phyloP scores from a whole-genome alignment of 1,140 invertebrate species.

The Trichonephila inaurata region DNA sequence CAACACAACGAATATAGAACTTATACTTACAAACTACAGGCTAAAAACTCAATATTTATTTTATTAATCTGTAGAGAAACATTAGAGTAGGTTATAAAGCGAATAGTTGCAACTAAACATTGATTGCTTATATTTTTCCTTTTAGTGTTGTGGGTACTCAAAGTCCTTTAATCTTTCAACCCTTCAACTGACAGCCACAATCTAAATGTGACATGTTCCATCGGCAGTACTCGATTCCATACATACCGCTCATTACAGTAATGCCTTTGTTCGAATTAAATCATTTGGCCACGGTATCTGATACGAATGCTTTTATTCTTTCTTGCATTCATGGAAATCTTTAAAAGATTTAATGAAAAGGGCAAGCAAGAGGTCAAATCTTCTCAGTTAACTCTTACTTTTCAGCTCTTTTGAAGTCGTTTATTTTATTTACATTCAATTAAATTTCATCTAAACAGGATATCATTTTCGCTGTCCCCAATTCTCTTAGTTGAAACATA shows the following conservation, averaged over 20 bases:
- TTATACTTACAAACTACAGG: too few species aligned
- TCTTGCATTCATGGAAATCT: neutral
- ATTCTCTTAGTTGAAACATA: neutral
- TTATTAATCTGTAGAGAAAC: too few species aligned
- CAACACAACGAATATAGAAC: too few species aligned
- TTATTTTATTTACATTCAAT: conserved; percentile 27
- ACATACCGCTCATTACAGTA: neutral
- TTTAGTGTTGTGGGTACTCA: too few species aligned
- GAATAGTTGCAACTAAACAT: too few species aligned
- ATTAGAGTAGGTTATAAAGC: too few species aligned
- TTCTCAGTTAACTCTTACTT: conserved; percentile 5
- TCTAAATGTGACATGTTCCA: conserved; percentile 11
- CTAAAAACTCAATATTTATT: too few species aligned
- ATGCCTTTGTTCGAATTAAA: neutral
- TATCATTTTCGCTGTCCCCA: neutral
- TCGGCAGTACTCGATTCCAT: neutral
- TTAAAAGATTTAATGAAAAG: neutral
- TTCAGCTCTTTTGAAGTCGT: neutral
- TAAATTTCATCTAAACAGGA: conserved; percentile 34
- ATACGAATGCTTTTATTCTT: conserved; percentile 2
- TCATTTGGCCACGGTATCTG: neutral
- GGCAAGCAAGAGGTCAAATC: neutral
- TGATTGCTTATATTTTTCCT: too few species aligned
- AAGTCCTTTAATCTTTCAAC: too few species aligned
- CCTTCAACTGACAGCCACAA: neutral